Base-by-base conservation (phyloP, 2,888 invertebrate genomes). In the Microctonus hyperodae region DNA sequence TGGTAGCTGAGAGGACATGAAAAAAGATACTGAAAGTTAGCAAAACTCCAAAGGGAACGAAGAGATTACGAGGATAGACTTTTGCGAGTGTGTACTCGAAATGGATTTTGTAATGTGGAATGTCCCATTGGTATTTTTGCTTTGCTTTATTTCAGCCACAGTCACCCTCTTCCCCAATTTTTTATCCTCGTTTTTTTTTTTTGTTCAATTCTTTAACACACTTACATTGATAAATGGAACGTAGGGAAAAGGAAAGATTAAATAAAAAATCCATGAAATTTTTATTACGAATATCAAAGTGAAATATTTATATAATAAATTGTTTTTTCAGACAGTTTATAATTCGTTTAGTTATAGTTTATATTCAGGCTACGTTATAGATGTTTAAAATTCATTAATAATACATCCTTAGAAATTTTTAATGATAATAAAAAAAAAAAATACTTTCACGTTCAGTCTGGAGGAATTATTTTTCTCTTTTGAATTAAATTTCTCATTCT, bases 191-290 rank as follows among this genome's bases (percentile, higher is more conserved):
- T 5, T 6, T n/a, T 1, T 44, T 16, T 44, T 16, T 20, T 16
- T 44, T 44, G 5, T 7, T 16, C 16, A 4, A n/a, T 44, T 44
- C 7, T n/a, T 44, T 44, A n/a, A n/a, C 1, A 1, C 11, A 4
- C 22, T 37, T 7, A 25, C 10, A 40, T 44, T n/a, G 59, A 44
- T 25, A 44, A 44, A 48, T 44, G n/a, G 9, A 44, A 44, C 44
- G 44, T 7, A 44, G 44, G 16, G 16, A 25, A 10, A 31, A 59
- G 23, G 25, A 40, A 37, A 37, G n/a, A 40, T n/a, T 60, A 66
- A 70, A 70, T n/a, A 72, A 70, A 72, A 68, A 68, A 71, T 71
- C 73, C 64, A 66, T 67, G 75, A 73, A 78, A 78, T 80, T 79
- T 79, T 74, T 16, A 76, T 78, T 76, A 74, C 69, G 63, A 65